These are phyloP conservation scores for Bos indicus DNA, from an alignment of 2,113 vertebrate species.

Conservation along the genomic window DNA sequence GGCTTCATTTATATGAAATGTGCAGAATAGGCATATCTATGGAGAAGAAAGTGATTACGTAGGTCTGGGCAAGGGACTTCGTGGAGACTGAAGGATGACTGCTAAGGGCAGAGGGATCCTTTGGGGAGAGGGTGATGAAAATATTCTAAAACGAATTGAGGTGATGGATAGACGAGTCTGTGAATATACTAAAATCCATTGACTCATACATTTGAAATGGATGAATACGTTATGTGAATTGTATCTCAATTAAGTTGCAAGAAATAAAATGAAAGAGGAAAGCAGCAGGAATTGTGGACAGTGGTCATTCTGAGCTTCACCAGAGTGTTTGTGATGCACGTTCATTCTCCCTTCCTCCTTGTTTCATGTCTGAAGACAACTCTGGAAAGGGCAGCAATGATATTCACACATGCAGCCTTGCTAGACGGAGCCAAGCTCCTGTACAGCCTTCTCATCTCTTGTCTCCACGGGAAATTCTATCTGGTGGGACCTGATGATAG, in stretches of 20 bases:
- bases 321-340: not conserved
- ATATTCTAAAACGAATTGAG: not conserved
- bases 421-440: not conserved
- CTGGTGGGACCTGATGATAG: constrained; percentile 26
- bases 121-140: not conserved
- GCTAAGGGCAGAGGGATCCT: not conserved
- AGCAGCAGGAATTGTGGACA: not conserved
- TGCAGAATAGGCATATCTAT: not conserved
- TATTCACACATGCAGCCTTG: not conserved
- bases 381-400: not conserved
- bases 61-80: not conserved
- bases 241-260: not conserved
- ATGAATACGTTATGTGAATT: not conserved
- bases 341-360: not conserved
- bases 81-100: not conserved
- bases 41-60: not conserved
- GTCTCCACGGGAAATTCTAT: constrained; percentile 67
- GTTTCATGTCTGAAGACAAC: not conserved
- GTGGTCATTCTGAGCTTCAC: not conserved
- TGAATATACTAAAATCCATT: not conserved
- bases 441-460: not conserved
- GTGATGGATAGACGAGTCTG: not conserved
- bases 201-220: not conserved
- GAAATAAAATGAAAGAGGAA: not conserved
- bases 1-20: not conserved